Conservation (phyloP, 2,113 vertebrate species). For the Manacus vitellinus region DNA sequence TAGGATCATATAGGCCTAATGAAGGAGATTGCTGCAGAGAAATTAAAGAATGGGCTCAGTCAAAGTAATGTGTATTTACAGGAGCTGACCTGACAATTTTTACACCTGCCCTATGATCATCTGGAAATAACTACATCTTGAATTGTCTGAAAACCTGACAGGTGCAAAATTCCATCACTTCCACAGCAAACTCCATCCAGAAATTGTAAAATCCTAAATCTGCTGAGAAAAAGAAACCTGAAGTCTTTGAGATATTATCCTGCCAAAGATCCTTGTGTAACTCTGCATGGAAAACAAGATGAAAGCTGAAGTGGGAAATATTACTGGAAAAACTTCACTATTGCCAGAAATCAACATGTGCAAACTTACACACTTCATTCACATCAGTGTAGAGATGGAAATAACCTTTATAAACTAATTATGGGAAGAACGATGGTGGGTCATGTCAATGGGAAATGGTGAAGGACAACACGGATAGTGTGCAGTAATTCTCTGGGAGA, state of each 20-base stretch:
- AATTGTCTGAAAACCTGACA: neutral
- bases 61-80: neutral
- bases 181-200: neutral
- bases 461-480: neutral
- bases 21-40: neutral
- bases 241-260: neutral
- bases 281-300: neutral
- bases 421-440: neutral
- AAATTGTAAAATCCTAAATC: neutral
- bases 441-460: neutral
- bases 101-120: neutral
- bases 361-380: neutral
- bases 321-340: neutral
- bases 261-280: neutral
- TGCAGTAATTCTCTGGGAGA: neutral
- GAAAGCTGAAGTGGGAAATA: neutral
- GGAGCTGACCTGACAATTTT: neutral
- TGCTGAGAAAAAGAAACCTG: neutral
- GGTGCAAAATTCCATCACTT: neutral
- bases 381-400: neutral
- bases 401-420: slow-evolving; percentile 1
- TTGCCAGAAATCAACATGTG: slow-evolving; percentile 16
- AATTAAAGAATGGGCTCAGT: neutral
- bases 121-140: neutral
- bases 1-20: neutral